A percentile compares a stretch with the other conserved stretches of the same genome.
These are phyloP conservation scores for Chaunax sp. DNA, from an alignment of 2,797 vertebrate species.

Conservation along the genomic window DNA sequence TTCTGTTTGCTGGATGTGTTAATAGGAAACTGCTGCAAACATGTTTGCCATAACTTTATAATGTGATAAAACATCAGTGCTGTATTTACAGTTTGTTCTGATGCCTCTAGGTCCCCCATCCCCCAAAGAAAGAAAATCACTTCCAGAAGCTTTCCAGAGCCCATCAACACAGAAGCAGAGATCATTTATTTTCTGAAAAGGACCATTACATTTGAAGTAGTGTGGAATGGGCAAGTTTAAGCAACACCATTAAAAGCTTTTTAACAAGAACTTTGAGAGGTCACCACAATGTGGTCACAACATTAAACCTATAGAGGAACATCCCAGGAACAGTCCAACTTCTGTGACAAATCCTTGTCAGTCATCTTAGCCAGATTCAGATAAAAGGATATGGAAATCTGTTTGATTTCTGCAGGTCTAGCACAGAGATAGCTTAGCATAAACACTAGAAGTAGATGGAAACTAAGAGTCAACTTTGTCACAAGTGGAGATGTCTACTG, in stretches of 20 bases:
- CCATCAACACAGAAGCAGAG: not conserved
- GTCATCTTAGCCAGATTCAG: not conserved
- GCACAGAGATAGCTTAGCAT: not conserved
- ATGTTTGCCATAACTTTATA: not conserved
- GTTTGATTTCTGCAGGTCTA: not conserved
- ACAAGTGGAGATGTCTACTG: not conserved
- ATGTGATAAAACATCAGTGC: not conserved
- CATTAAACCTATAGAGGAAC: slow-evolving; percentile 19
- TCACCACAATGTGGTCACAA: slow-evolving; percentile 27
- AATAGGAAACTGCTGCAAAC: not conserved
- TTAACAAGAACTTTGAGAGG: slow-evolving; percentile 17
- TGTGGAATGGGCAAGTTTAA: slow-evolving; percentile 39
- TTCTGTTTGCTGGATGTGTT: not conserved
- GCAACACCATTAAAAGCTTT: slow-evolving; percentile 7
- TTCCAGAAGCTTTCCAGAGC: not conserved
- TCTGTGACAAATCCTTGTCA: not conserved
- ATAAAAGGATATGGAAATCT: not conserved
- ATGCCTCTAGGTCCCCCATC: too few species aligned
- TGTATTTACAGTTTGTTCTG: too few species aligned
- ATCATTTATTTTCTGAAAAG: not conserved
- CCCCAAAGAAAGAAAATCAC: too few species aligned
- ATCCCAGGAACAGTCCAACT: not conserved
- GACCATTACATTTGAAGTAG: not conserved
- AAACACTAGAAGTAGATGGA: not conserved
- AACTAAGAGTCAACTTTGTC: not conserved